These are phyloP conservation scores for Drosophila nikananu DNA, from an alignment of 1,140 invertebrate species.

Conservation along the genomic window DNA sequence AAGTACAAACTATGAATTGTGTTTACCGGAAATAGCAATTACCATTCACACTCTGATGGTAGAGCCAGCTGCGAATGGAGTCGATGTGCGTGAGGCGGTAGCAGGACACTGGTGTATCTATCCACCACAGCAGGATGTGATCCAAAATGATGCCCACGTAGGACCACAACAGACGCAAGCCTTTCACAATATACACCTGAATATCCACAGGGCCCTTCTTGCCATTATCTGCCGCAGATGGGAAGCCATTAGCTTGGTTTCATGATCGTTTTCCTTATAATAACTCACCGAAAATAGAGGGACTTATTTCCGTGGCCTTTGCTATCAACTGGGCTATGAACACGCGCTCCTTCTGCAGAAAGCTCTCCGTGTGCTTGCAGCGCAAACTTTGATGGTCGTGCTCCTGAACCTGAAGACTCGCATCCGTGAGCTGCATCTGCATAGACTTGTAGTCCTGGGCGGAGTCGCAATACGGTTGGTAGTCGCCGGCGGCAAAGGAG, in stretches of 20 bases:
- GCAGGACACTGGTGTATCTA: constrained; percentile 88
- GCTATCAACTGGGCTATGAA: constrained; percentile 77
- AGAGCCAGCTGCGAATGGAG: constrained; percentile 89
- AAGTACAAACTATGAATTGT: background rate
- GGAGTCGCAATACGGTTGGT: constrained; percentile 67
- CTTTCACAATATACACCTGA: constrained; percentile 85
- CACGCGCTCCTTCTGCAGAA: constrained; percentile 72
- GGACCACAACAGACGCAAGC: constrained; percentile 89
- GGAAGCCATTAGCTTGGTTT: background rate
- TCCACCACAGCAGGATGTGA: constrained; percentile 93
- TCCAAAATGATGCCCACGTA: constrained; percentile 91
- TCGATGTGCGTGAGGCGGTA: constrained; percentile 89
- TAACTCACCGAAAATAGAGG: constrained; percentile 73
- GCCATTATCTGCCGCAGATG: constrained; percentile 77
- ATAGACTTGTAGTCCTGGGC: constrained; percentile 63
- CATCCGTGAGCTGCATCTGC: constrained; percentile 36
- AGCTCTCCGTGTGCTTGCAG: constrained; percentile 84
- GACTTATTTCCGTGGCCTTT: constrained; percentile 78
- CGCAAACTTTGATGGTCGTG: constrained; percentile 80
- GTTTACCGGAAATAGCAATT: background rate
- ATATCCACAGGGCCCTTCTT: constrained; percentile 74
- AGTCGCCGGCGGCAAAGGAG: constrained; percentile 72
- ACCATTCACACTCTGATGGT: constrained; percentile 88
- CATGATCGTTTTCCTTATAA: background rate
- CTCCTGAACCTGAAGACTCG: constrained; percentile 6